phyloP scores from a whole-genome alignment of 2,113 vertebrate species.

The Sceloporus undulatus region DNA sequence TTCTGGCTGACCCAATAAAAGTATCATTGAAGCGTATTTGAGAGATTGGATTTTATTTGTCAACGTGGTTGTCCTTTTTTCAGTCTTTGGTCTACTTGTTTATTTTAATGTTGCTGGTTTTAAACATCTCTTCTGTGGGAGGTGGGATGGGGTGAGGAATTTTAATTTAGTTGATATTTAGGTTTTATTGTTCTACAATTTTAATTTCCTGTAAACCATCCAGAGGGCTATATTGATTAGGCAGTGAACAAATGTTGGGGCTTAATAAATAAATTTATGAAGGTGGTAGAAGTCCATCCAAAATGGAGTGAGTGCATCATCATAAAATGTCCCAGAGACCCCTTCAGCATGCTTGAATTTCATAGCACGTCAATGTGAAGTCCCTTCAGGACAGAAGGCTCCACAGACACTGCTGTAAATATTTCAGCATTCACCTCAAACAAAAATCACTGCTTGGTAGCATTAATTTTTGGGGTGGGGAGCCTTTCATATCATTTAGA shows the following conservation, averaged over 20 bases:
- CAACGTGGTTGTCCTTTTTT: neutral
- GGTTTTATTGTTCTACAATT: neutral
- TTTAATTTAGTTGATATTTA: neutral
- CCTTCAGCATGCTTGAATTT: neutral
- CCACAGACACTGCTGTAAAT: neutral
- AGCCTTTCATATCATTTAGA: slow-evolving; percentile 12
- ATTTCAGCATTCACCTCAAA: neutral
- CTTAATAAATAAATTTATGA: neutral
- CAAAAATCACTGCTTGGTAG: slow-evolving; percentile 4
- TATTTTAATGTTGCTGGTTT: neutral
- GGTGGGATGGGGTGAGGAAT: neutral
- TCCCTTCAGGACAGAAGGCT: neutral
- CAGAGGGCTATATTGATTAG: neutral
- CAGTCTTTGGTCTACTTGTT: neutral
- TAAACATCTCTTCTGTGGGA: neutral
- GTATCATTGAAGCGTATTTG: no score
- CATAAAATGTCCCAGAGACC: neutral
- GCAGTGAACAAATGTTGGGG: neutral
- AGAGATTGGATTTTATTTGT: neutral
- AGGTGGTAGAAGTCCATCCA: neutral
- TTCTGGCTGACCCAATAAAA: no score
- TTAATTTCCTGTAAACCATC: neutral
- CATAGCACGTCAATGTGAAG: neutral
- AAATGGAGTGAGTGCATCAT: neutral
- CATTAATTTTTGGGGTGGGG: neutral